Conservation (phyloP, 2,888 invertebrate species). For the Sycophila texana region DNA sequence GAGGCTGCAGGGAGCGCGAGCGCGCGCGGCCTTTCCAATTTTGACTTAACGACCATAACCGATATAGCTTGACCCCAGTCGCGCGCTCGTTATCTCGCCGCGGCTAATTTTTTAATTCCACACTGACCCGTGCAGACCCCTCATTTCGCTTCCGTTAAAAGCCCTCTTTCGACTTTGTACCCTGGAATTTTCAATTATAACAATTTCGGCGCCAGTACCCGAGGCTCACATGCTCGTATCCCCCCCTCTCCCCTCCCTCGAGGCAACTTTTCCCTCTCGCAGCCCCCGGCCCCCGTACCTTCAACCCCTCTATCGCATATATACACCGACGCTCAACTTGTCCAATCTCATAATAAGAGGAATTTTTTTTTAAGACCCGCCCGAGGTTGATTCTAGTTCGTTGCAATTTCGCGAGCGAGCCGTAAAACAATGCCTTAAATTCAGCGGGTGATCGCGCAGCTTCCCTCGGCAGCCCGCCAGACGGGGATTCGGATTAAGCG, state of each 20-base stretch:
- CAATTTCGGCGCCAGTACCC: slow-evolving; percentile 25
- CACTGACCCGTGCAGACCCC: slow-evolving; percentile 20
- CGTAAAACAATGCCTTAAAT: slow-evolving; percentile 75
- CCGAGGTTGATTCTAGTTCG: slow-evolving; percentile 11
- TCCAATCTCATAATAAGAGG: background rate
- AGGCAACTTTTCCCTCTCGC: background rate
- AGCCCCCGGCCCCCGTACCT: background rate
- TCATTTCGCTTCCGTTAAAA: slow-evolving; percentile 37
- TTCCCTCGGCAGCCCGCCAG: slow-evolving; percentile 35
- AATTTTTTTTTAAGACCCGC: slow-evolving; percentile 34
- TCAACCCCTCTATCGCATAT: background rate
- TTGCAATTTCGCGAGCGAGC: slow-evolving; percentile 68
- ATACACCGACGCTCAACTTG: slow-evolving; percentile 3
- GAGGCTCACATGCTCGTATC: background rate
- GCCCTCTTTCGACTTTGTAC: slow-evolving; percentile 24
- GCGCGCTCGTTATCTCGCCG: slow-evolving; percentile 40
- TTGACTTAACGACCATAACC: slow-evolving; percentile 55
- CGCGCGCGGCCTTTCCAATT: slow-evolving; percentile 49
- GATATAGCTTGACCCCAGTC: slow-evolving; percentile 30
- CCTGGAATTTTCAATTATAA: slow-evolving; percentile 55
- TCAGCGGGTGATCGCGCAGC: slow-evolving; percentile 64
- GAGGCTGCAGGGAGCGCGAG: background rate
- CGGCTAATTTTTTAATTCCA: slow-evolving; percentile 54
- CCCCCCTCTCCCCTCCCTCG: background rate
- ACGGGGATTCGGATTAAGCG: slow-evolving; percentile 73